Evolutionary conservation across 2,113 vertebrate genomes (phyloP).

Genomic region (Caracal caracal): DNA sequence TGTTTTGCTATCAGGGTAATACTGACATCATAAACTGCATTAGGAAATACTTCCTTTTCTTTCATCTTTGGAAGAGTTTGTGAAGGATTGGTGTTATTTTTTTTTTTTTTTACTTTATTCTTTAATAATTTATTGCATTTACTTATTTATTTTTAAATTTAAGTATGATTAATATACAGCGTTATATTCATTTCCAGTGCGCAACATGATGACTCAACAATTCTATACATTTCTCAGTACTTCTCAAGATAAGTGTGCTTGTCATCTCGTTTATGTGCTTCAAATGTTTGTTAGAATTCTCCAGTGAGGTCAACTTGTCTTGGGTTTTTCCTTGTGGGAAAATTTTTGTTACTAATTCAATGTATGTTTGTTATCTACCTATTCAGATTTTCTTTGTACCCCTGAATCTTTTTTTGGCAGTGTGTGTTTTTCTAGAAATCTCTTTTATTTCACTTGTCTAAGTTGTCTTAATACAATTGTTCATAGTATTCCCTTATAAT

Average conservation of each 20-base stretch:
- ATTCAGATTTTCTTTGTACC: background rate
- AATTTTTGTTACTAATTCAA: background rate
- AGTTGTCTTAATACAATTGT: background rate
- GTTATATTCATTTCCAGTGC: background rate
- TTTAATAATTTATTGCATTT: background rate
- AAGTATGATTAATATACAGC: background rate
- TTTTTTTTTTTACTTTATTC: background rate
- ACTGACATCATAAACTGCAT: background rate
- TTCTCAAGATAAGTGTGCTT: background rate
- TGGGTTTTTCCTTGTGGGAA: background rate
- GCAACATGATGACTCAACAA: background rate
- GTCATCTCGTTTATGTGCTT: background rate
- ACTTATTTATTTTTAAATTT: background rate
- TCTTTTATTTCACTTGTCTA: background rate
- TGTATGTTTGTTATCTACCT: background rate
- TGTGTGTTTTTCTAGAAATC: background rate
- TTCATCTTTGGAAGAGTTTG: background rate
- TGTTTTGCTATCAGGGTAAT: background rate
- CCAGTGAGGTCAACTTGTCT: background rate
- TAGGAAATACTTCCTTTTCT: background rate
- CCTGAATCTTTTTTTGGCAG: background rate
- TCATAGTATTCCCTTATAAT: background rate
- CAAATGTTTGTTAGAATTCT: background rate
- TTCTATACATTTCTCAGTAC: background rate
- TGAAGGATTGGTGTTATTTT: background rate